Evolutionary conservation across 1,140 invertebrate species (phyloP).

Genomic region (Orussus abietinus): DNA sequence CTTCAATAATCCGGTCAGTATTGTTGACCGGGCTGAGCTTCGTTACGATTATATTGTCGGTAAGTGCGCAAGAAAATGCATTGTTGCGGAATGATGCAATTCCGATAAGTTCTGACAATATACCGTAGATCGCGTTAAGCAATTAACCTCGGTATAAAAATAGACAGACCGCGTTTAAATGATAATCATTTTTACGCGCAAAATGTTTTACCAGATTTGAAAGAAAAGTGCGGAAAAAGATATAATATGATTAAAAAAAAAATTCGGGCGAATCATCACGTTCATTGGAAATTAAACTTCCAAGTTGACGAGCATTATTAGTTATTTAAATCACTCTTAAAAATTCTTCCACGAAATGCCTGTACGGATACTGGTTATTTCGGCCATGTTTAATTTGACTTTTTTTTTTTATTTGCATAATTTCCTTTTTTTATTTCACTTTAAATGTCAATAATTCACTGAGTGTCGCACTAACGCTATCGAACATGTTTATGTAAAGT

Average conservation of each 20-base stretch:
- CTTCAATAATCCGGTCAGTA: constrained; percentile 33
- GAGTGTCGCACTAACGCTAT: background rate
- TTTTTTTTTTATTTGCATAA: background rate
- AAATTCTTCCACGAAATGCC: too few species aligned
- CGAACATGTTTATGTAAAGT: background rate
- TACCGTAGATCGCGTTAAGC: too few species aligned
- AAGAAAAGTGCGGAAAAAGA: too few species aligned
- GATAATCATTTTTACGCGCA: too few species aligned
- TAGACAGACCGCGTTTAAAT: background rate
- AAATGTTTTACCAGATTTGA: too few species aligned
- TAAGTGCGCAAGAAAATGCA: constrained; percentile 29
- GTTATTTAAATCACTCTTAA: too few species aligned
- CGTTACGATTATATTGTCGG: constrained; percentile 47
- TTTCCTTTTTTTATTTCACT: background rate
- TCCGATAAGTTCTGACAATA: too few species aligned
- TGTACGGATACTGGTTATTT: too few species aligned
- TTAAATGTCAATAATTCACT: background rate
- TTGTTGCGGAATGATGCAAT: background rate
- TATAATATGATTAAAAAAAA: too few species aligned
- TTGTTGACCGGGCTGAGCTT: constrained; percentile 33
- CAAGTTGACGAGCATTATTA: too few species aligned
- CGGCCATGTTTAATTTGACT: background rate
- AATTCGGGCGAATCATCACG: too few species aligned
- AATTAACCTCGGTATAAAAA: background rate
- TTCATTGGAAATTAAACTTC: too few species aligned